Percentiles rank a stretch among this genome's conserved stretches.
These are phyloP conservation scores for Apodemus sylvaticus DNA, from an alignment of 2,113 vertebrate species.

Conservation along the genomic window DNA sequence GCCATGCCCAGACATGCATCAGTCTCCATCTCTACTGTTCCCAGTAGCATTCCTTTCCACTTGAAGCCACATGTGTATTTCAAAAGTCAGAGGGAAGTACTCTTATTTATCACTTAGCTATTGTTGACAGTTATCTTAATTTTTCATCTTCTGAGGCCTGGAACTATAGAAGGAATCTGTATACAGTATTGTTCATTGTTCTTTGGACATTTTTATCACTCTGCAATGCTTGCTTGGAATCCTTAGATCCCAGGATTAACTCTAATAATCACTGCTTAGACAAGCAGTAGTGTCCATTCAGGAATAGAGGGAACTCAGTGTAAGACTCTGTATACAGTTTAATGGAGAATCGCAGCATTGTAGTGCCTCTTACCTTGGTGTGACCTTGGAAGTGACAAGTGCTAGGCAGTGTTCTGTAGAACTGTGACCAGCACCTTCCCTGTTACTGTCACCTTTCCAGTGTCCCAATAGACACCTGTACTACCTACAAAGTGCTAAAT, in stretches of 20 bases:
- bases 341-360: not conserved
- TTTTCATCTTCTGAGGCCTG: not conserved
- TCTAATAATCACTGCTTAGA: not conserved
- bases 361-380: not conserved
- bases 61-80: not conserved
- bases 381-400: not conserved
- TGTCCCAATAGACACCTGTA: not conserved
- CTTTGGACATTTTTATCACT: not conserved
- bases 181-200: not conserved
- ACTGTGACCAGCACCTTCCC: not conserved
- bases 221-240: not conserved
- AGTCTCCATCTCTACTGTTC: not conserved
- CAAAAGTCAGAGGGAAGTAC: not conserved
- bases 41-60: not conserved
- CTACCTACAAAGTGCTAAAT: not conserved
- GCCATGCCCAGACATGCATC: not conserved
- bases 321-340: not conserved
- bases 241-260: not conserved
- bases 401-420: not conserved
- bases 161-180: constrained; percentile 1
- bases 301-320: not conserved
- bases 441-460: not conserved
- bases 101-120: constrained; percentile 2
- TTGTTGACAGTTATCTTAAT: not conserved
- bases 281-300: not conserved